phyloP scores from a whole-genome alignment of 2,113 vertebrate species.

The Benitochromis conjunctus region DNA sequence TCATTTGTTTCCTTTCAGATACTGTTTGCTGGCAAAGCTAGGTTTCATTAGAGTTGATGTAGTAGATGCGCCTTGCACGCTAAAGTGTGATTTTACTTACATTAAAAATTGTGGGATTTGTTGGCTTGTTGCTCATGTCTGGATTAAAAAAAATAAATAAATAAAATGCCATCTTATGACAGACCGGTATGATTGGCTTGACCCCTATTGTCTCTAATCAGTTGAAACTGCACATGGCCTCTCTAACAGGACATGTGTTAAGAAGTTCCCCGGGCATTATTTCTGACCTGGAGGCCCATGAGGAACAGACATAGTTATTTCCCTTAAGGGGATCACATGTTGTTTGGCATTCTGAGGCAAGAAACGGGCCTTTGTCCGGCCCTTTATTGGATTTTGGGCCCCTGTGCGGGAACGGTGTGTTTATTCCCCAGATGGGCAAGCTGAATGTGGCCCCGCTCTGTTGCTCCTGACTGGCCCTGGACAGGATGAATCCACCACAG shows the following conservation, averaged over 20 bases:
- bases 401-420: conserved; percentile 16
- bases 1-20: background rate
- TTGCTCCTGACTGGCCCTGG: conserved; percentile 22
- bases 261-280: conserved; percentile 51
- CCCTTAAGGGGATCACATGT: conserved; percentile 68
- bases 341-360: conserved; percentile 67
- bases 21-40: background rate
- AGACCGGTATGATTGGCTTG: background rate
- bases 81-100: background rate
- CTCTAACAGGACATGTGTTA: conserved; percentile 48
- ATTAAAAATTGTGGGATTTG: background rate
- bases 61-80: too few relatives aligned
- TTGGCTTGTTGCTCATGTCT: background rate
- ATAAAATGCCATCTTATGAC: conserved; percentile 7
- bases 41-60: background rate
- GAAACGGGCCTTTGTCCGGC: conserved; percentile 67
- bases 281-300: conserved; percentile 41
- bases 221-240: conserved; percentile 40
- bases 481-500: conserved; percentile 42
- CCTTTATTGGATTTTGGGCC: conserved; percentile 72
- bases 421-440: conserved; percentile 35
- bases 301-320: conserved; percentile 54
- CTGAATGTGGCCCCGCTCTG: conserved; percentile 34
- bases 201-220: conserved; percentile 15
- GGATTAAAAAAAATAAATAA: too few relatives aligned